Evolutionary conservation across 2,888 invertebrate species (phyloP).

Genomic region (Drosophila differens): DNA sequence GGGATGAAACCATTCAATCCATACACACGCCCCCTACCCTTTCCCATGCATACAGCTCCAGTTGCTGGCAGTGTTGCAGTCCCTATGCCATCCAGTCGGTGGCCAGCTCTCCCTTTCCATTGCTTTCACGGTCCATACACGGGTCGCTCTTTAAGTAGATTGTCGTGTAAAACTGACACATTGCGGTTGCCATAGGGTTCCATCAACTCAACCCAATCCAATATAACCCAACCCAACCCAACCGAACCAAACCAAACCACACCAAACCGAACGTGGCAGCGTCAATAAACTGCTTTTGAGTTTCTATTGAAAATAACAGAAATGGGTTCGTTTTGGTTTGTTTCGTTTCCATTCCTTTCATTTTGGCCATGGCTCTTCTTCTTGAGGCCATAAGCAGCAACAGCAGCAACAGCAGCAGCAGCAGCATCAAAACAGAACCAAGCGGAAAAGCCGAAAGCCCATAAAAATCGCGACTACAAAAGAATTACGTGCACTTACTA

Average conservation of each 20-base stretch:
- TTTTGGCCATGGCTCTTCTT: slow-evolving; percentile 45
- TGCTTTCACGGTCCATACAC: slow-evolving; percentile 35
- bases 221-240: neutral
- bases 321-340: slow-evolving; percentile 47
- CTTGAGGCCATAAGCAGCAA: slow-evolving; percentile 56
- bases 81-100: slow-evolving; percentile 1
- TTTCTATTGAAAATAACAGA: slow-evolving; percentile 71
- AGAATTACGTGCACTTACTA: slow-evolving; percentile 73
- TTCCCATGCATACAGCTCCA: neutral
- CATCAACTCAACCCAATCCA: slow-evolving; percentile 7
- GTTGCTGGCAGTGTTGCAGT: slow-evolving; percentile 1
- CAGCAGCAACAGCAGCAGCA: neutral
- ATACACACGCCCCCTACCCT: neutral
- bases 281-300: slow-evolving; percentile 45
- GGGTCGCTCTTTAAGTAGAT: slow-evolving; percentile 66
- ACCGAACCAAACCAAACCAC: neutral
- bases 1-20: slow-evolving; percentile 39
- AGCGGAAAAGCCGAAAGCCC: slow-evolving; percentile 76
- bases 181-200: slow-evolving; percentile 44
- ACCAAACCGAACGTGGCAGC: neutral
- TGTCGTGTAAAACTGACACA: slow-evolving; percentile 70
- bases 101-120: neutral
- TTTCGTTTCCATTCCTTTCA: slow-evolving; percentile 34
- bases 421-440: slow-evolving; percentile 71
- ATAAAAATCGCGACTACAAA: slow-evolving; percentile 65